These are phyloP conservation scores for Dimorphilus gyrociliatus DNA, from an alignment of 2,888 invertebrate genomes.

Conservation along the genomic window DNA sequence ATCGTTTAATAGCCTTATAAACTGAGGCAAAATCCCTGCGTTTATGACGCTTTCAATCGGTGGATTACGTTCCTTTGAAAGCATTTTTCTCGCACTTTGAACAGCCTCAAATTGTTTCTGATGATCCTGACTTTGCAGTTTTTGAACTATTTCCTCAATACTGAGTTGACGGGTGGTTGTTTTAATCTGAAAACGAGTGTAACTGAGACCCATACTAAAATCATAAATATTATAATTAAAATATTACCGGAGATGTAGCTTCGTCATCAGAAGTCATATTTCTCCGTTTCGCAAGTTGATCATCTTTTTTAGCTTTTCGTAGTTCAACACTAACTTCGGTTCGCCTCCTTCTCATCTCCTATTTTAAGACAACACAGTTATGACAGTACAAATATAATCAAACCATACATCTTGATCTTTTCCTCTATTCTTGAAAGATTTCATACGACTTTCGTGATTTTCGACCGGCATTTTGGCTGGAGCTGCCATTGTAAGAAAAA, in stretches of 20 bases:
- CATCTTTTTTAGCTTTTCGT: constrained; percentile 79
- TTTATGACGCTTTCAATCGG: constrained; percentile 72
- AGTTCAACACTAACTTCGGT: constrained; percentile 75
- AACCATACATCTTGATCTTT: constrained; percentile 26
- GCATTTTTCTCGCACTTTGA: constrained; percentile 64
- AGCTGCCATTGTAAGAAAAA: too few species aligned
- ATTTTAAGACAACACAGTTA: constrained; percentile 6
- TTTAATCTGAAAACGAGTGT: constrained; percentile 6
- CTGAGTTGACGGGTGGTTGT: constrained; percentile 33
- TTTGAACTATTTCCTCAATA: constrained; percentile 53
- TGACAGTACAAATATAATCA: neutral
- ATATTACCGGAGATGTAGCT: constrained; percentile 17
- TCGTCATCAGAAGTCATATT: constrained; percentile 51
- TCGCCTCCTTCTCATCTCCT: constrained; percentile 75
- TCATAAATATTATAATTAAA: neutral
- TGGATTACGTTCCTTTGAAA: constrained; percentile 73
- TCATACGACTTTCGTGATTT: too few species aligned
- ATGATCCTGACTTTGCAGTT: constrained; percentile 52
- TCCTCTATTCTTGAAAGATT: constrained; percentile 32
- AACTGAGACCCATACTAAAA: constrained; percentile 1
- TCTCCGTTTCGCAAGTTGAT: constrained; percentile 73
- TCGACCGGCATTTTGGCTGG: too few species aligned
- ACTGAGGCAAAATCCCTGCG: constrained; percentile 63
- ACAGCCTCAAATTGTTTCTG: constrained; percentile 52
- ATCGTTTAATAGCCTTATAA: constrained; percentile 57